These are phyloP conservation scores for Puntigrus tetrazona DNA, from an alignment of 2,113 vertebrate genomes.

Conservation along the genomic window DNA sequence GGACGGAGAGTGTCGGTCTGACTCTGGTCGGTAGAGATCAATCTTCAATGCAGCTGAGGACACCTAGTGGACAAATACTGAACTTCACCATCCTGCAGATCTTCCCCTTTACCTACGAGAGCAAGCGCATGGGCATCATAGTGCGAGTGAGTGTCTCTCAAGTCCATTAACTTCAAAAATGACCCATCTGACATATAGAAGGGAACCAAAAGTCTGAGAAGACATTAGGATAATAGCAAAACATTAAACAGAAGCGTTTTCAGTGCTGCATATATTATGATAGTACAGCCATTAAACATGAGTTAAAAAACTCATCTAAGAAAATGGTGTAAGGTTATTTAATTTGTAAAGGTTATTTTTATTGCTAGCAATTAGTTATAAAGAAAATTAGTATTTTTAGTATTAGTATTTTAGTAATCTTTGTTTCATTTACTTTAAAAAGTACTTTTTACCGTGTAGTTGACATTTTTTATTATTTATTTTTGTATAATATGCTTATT, in stretches of 20 bases:
- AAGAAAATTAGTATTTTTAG: background rate
- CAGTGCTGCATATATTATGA: background rate
- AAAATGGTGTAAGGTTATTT: no score
- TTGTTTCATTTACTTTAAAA: no score
- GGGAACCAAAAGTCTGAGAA: background rate
- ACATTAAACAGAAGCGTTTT: background rate
- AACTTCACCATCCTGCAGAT: slow-evolving; percentile 98
- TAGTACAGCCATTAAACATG: no score
- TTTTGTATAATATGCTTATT: no score
- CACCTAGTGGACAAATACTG: slow-evolving; percentile 95
- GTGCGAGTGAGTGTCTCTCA: slow-evolving; percentile 81
- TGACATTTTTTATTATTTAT: no score
- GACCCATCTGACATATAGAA: background rate
- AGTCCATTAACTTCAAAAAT: background rate
- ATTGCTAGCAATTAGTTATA: background rate
- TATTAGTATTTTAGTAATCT: no score
- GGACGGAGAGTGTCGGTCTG: slow-evolving; percentile 95
- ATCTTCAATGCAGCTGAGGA: slow-evolving; percentile 97
- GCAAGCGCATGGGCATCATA: slow-evolving; percentile 97
- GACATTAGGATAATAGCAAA: background rate
- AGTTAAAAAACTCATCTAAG: no score
- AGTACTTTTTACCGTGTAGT: no score
- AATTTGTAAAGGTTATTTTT: no score
- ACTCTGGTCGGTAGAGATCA: slow-evolving; percentile 95
- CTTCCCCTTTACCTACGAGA: slow-evolving; percentile 97